A percentile compares a stretch with the other conserved stretches of the same genome.
phyloP scores from a whole-genome alignment of 35 echinoderm and acorn worm genomes.

The Stichopus chloronotus region DNA sequence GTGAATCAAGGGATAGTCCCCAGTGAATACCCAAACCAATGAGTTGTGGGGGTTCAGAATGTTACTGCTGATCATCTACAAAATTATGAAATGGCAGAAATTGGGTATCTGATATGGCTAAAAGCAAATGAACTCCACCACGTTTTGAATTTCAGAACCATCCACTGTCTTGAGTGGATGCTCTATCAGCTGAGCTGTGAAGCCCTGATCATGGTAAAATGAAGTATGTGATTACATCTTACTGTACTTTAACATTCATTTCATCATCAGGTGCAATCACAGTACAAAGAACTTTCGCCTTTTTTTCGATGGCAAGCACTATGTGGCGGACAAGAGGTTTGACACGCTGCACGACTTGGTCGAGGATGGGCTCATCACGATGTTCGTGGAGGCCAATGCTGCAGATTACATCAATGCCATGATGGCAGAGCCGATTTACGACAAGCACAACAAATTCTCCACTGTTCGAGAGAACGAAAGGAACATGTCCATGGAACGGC shows the following conservation, averaged over 20 bases:
- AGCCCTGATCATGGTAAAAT: too few relatives aligned
- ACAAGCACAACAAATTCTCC: conserved; percentile 89
- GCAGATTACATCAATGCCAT: conserved; percentile 95
- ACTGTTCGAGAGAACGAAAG: conserved; percentile 55
- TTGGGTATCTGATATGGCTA: too few relatives aligned
- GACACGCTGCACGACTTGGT: conserved; percentile 94
- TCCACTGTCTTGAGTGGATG: too few relatives aligned
- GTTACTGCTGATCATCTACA: too few relatives aligned
- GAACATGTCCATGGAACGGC: conserved; percentile 27
- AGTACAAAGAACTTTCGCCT: conserved; percentile 89
- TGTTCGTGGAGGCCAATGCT: conserved; percentile 96
- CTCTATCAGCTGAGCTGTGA: too few relatives aligned
- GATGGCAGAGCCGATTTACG: conserved; percentile 95
- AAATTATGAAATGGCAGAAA: too few relatives aligned
- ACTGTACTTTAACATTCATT: background rate
- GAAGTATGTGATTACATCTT: too few relatives aligned
- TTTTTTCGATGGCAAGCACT: conserved; percentile 95
- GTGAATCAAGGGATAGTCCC: too few relatives aligned
- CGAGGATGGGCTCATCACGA: conserved; percentile 87
- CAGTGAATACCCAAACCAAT: too few relatives aligned
- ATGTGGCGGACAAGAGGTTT: conserved; percentile 94
- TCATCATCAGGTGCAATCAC: conserved; percentile 46
- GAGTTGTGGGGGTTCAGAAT: too few relatives aligned
- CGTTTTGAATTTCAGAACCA: too few relatives aligned
- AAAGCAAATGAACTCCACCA: too few relatives aligned